phyloP scores from a whole-genome alignment of 2,113 vertebrate species.

The Corythaixoides concolor region DNA sequence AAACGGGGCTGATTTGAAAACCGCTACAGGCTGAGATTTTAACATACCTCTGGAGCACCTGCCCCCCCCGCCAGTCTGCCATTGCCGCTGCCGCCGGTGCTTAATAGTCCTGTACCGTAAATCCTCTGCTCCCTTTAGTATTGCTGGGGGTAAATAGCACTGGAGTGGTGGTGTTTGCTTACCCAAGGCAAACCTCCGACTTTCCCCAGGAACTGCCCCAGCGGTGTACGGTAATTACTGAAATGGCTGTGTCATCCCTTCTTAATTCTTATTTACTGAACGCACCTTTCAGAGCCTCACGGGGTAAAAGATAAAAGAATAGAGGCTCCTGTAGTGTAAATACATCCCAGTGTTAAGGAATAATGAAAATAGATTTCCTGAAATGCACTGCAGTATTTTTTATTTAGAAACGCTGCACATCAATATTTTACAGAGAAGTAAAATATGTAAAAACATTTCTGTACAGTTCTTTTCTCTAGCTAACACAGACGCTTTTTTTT shows the following conservation, averaged over 20 bases:
- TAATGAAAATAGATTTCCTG: not conserved
- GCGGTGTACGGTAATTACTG: not conserved
- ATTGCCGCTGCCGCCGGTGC: not conserved
- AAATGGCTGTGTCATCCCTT: not conserved
- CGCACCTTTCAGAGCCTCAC: not conserved
- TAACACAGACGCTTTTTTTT: not conserved
- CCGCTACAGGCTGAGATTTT: not conserved
- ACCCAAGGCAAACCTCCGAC: not conserved
- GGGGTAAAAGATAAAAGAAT: not conserved
- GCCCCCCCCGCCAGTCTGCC: not conserved
- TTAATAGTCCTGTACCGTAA: not conserved
- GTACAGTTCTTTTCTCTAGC: not conserved
- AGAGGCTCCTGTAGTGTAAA: conserved; percentile 1
- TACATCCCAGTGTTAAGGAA: not conserved
- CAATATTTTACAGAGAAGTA: not conserved
- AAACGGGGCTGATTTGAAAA: not conserved
- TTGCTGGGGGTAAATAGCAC: not conserved
- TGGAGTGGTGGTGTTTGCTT: not conserved
- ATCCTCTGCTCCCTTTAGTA: not conserved
- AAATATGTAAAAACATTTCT: conserved; percentile 24
- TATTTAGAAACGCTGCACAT: conserved; percentile 27
- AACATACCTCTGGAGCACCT: not conserved
- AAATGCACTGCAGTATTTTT: not conserved
- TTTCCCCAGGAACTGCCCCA: not conserved
- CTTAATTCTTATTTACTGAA: not conserved